Conservation (phyloP, 37 sponge, comb jelly and placozoan species). For the Lycopodina hypogea region DNA sequence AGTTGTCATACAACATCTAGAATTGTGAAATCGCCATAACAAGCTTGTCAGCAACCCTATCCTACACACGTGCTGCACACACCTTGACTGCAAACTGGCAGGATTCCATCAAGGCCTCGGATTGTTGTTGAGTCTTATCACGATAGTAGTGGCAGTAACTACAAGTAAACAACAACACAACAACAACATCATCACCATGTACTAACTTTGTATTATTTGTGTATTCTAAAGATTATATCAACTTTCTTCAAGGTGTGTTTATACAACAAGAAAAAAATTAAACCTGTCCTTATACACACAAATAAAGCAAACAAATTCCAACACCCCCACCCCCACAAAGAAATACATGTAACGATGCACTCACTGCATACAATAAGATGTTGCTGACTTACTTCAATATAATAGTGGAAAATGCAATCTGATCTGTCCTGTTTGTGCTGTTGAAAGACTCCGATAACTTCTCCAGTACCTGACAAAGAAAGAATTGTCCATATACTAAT, state of each 20-base stretch:
- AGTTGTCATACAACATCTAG: background rate
- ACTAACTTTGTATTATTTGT: background rate
- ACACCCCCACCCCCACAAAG: too few relatives aligned
- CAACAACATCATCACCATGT: background rate
- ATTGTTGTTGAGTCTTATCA: background rate
- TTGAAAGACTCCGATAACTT: conserved; percentile 13
- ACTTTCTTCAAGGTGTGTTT: too few relatives aligned
- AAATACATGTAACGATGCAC: too few relatives aligned
- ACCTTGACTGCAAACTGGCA: conserved; percentile 30
- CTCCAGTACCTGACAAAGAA: conserved; percentile 30
- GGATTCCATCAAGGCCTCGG: conserved; percentile 16
- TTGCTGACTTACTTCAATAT: conserved; percentile 54
- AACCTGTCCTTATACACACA: too few relatives aligned
- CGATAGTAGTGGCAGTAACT: conserved; percentile 53
- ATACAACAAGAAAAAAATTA: background rate
- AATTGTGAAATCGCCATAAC: background rate
- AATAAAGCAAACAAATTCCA: too few relatives aligned
- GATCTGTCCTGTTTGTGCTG: conserved; percentile 27
- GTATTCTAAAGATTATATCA: too few relatives aligned
- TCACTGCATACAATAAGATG: background rate
- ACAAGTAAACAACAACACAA: background rate
- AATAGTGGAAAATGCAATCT: conserved; percentile 67
- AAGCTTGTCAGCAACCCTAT: too few relatives aligned
- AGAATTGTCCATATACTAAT: too few relatives aligned
- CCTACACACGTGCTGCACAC: conserved; percentile 1